Conservation (phyloP, 1,140 invertebrate species). For the Bombus pascuorum region DNA sequence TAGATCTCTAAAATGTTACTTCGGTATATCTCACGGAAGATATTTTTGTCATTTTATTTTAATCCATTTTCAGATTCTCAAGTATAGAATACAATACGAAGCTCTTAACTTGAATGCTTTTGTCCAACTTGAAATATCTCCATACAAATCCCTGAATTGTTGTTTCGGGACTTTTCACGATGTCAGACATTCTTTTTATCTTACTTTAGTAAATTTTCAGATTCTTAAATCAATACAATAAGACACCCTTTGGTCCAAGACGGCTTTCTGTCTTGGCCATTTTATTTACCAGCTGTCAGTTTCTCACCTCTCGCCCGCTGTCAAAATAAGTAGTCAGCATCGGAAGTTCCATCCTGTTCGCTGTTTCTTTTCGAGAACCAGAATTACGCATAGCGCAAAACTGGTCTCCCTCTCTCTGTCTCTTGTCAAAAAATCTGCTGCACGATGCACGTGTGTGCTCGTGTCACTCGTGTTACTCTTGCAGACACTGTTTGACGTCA, state of each 20-base stretch:
- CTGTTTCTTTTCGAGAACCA: conserved; percentile 60
- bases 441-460: conserved; percentile 41
- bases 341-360: conserved; percentile 21
- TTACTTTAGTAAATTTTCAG: not conserved
- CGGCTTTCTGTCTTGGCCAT: not conserved
- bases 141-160: too few relatives aligned
- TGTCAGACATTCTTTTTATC: not conserved
- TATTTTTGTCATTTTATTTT: not conserved
- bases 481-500: conserved; percentile 40
- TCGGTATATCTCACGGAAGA: not conserved
- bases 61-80: not conserved
- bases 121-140: not conserved
- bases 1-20: not conserved
- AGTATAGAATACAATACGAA: not conserved
- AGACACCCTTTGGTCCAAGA: too few relatives aligned
- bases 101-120: not conserved
- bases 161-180: not conserved
- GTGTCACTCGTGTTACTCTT: conserved; percentile 23
- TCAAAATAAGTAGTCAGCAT: conserved; percentile 16
- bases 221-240: not conserved
- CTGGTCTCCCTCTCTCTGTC: conserved; percentile 24
- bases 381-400: conserved; percentile 43
- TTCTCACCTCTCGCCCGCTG: conserved; percentile 4
- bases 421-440: conserved; percentile 31
- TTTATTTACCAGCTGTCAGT: conserved; percentile 16